Base-by-base conservation (phyloP, 2,888 invertebrate genomes). In the Emmelina monodactyla region DNA sequence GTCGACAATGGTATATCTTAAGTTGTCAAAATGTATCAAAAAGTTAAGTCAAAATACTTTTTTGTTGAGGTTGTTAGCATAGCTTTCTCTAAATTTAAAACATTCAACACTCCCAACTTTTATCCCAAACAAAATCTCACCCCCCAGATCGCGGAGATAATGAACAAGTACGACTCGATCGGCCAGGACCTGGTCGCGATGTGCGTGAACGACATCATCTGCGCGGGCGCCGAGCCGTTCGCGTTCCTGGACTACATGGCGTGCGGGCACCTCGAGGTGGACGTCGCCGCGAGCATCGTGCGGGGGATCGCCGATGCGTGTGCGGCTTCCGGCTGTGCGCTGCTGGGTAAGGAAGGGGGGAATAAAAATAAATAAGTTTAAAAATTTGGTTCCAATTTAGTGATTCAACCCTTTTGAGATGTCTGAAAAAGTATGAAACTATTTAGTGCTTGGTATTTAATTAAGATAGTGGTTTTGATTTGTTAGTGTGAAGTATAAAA, bases 181-280 rank as follows among this genome's bases (percentile, higher is more conserved):
- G 98, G 98, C 1, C 89, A 93, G 49, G 99, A 99, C 69, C 81
- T 99, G 19, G 96, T 99, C 2, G 98, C 97, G 3, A 97, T 97
- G 95, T 97, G 97, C 58, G 97, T 94, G 31, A 99, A 99, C 73
- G 97, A 98, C 66, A 87, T 98, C 34, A 75, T 99, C 32, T 95
- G 95, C 46, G 92, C 95, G 41, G 97, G 97, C 30, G 98, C 97
- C 0, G 94, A 95, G 53, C 97, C 98, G 0, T 82, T 99, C 45
- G 97, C 94, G 49, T 98, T 99, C 73, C 79, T 99, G 12, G 98
- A 99, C 81, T 98, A 98, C 66, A 95, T 94, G 69, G 96, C 97
- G 14, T 94, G 94, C 57, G 95, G 97, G 0, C 82, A 86, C 34
- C 79, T 99, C 39, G 85, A 94, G 51, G 87, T 94, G 1, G 81